Base-by-base conservation (phyloP, 2,797 vertebrate genomes). In the Glyptemys insculpta region DNA sequence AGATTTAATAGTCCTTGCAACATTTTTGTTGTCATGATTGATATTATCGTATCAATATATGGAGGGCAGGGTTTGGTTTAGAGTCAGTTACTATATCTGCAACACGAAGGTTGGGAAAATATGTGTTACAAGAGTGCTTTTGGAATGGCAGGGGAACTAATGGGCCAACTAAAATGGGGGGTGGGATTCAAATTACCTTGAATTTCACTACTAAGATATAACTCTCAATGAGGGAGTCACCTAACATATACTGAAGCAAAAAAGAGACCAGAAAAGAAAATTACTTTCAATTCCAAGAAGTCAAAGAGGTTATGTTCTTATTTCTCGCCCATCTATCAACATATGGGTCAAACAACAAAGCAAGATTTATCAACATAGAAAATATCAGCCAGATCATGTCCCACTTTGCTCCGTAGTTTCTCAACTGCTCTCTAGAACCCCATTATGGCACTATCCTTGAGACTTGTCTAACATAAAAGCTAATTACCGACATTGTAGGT, bases 401-500 rank as follows among this genome's bases (percentile, higher is more conserved):
- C 79, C 90, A 68, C 93, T 95, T 93, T 92, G 79, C 65, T 54
- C 72, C 76, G 25, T 6, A 49, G 83, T 94, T 88, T 80, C 81
- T 81, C 90, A 89, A 19, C 12, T 44, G 87, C 87, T 95, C 86
- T 68, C 93, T 88, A 15, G 85, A 95, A 97, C 72, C 59, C 91
- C 74, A 57, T 97, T 85, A 96, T 76, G 4, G 1, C 47, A 0
- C 10, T 81, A 89, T 96, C 85, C 94, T 92, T 84, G 95, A 96
- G 90, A 95, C 9, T 54, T 94, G 93, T 90, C 90, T 85, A 91
- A 95, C 93, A 95, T 80, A 94, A 98, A 96, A 97, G 92, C 94
- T 91, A 93, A 95, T 95, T 87, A 91, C 79, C 81, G 88, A 83
- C 81, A 47, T 16, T 84, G 59, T 83, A 95, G 85, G 85, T 96